phyloP scores from a whole-genome alignment of 2,113 vertebrate genomes.

The Apodemus sylvaticus region DNA sequence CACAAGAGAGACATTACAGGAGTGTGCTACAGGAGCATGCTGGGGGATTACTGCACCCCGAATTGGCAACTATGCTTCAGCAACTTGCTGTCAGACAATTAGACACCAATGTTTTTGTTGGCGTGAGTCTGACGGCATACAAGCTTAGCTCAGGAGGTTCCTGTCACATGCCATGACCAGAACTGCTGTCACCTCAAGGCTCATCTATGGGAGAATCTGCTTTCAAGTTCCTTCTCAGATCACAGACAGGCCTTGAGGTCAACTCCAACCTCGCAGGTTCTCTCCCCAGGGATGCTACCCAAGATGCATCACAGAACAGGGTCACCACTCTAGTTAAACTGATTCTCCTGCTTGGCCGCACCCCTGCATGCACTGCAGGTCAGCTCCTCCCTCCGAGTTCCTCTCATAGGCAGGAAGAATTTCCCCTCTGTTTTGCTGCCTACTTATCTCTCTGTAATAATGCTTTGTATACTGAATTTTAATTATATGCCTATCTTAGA shows the following conservation, averaged over 20 bases:
- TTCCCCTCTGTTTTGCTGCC: not conserved
- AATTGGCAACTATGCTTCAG: not conserved
- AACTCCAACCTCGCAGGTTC: not conserved
- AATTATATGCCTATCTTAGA: not conserved
- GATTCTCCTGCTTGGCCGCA: not conserved
- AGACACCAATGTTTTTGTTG: not conserved
- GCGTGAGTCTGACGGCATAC: not conserved
- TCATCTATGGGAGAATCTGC: not conserved
- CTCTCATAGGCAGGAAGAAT: not conserved
- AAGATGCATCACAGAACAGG: not conserved
- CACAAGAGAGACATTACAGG: not conserved
- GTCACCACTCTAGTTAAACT: not conserved
- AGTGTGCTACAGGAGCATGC: not conserved
- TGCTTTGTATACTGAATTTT: not conserved
- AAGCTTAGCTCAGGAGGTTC: not conserved
- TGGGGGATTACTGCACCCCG: not conserved
- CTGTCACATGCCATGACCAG: not conserved
- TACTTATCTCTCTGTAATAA: not conserved
- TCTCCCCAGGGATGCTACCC: not conserved
- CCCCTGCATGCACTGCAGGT: rapidly evolving
- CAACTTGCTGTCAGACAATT: not conserved
- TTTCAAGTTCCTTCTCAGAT: not conserved
- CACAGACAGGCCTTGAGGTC: not conserved
- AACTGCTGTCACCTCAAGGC: not conserved
- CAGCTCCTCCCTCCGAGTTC: not conserved